A percentile compares a stretch with the other conserved stretches of the same genome.
These are phyloP conservation scores for Drosophila funebris DNA, from an alignment of 1,140 invertebrate species.

Conservation along the genomic window DNA sequence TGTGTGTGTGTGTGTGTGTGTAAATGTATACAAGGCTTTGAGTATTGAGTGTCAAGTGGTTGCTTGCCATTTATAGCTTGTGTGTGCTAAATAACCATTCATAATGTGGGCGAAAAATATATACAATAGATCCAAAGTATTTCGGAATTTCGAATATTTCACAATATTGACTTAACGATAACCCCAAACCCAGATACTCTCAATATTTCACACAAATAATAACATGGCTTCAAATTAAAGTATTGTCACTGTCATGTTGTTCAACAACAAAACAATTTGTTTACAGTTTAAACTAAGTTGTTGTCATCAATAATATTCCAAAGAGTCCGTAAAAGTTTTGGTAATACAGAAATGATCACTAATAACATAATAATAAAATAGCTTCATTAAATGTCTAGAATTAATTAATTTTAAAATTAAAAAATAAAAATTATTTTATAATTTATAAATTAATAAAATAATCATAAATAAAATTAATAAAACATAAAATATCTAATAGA, in stretches of 20 bases:
- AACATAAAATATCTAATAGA: too few species aligned
- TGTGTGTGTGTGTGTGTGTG: neutral
- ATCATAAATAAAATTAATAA: too few species aligned
- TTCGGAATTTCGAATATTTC: conserved; percentile 6
- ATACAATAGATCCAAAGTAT: conserved; percentile 2
- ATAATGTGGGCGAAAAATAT: conserved; percentile 18
- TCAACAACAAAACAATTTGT: too few species aligned
- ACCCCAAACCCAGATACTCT: neutral
- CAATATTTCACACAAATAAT: neutral
- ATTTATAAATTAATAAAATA: too few species aligned
- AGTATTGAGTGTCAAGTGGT: conserved; percentile 37
- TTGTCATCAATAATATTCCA: too few species aligned
- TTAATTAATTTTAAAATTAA: too few species aligned
- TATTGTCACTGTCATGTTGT: neutral
- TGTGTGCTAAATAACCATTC: conserved; percentile 33
- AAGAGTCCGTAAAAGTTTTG: too few species aligned
- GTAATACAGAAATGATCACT: too few species aligned
- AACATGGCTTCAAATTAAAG: neutral
- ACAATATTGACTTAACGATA: neutral
- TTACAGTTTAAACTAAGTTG: too few species aligned
- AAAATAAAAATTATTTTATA: too few species aligned
- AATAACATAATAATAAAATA: too few species aligned
- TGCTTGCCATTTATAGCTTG: conserved; percentile 7
- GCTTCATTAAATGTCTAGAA: too few species aligned
- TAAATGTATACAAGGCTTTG: conserved; percentile 10